These are phyloP conservation scores for Porites lutea DNA, from an alignment of 64 coral and sea anemone species.

Conservation along the genomic window DNA sequence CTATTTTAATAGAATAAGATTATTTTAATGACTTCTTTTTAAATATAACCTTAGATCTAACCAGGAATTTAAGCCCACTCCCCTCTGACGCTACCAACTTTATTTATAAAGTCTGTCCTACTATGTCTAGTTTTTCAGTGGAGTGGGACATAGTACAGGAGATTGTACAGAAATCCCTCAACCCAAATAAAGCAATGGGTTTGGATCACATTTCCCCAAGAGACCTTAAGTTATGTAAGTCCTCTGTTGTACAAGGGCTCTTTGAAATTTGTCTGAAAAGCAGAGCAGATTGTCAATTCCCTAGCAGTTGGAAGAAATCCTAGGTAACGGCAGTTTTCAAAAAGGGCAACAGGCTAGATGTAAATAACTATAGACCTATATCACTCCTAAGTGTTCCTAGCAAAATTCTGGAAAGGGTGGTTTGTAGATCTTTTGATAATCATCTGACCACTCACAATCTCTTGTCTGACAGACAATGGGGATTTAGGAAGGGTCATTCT, in stretches of 20 bases:
- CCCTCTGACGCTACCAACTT: neutral
- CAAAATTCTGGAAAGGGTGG: too few species aligned
- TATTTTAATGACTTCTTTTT: neutral
- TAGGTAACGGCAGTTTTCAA: too few species aligned
- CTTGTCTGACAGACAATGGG: too few species aligned
- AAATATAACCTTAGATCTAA: neutral
- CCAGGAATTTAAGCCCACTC: neutral
- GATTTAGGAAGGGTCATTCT: slow-evolving; percentile 15
- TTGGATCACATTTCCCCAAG: neutral
- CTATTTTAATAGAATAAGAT: neutral
- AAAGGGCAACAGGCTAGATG: too few species aligned
- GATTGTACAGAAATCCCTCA: neutral
- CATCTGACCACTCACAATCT: too few species aligned
- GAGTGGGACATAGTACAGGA: neutral
- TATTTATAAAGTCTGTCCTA: neutral
- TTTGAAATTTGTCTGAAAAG: neutral
- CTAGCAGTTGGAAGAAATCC: neutral
- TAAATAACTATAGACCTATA: too few species aligned
- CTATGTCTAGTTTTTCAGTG: neutral
- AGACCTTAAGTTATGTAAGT: neutral
- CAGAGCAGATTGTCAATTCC: neutral
- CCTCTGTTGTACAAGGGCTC: neutral
- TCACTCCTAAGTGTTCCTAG: too few species aligned
- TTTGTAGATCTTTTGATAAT: too few species aligned
- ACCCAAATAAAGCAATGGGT: neutral